Evolutionary conservation across 2,888 invertebrate genomes (phyloP).

Genomic region (Emmelina monodactyla): DNA sequence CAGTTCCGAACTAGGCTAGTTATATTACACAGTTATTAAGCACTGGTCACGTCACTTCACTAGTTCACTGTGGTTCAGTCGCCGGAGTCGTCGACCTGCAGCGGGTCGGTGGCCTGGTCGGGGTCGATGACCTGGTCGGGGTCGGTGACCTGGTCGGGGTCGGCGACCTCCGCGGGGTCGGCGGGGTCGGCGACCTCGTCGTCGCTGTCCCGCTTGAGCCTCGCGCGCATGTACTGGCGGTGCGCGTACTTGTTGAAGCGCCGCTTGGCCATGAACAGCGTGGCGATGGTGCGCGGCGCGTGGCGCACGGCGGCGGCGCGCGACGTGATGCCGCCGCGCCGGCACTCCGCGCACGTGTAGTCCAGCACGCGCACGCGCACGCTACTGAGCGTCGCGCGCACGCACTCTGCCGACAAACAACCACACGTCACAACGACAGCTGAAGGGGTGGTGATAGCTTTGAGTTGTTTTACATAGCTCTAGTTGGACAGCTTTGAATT

Average conservation of each 20-base stretch:
- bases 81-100: constrained; percentile 9
- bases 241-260: constrained; percentile 64
- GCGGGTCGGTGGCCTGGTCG: constrained; percentile 13
- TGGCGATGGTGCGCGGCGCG: constrained; percentile 59
- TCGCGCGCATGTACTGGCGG: constrained; percentile 48
- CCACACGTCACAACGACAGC: too few relatives aligned
- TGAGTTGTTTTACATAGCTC: too few relatives aligned
- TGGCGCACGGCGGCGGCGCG: constrained; percentile 56
- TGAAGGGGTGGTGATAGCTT: too few relatives aligned
- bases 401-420: constrained; percentile 49
- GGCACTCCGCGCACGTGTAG: constrained; percentile 60
- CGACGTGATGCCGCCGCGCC: constrained; percentile 59
- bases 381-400: constrained; percentile 43
- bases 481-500: too few relatives aligned
- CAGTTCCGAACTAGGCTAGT: constrained; percentile 37
- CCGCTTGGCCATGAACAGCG: constrained; percentile 62
- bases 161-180: constrained; percentile 13
- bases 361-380: constrained; percentile 59
- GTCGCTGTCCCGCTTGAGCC: constrained; percentile 16
- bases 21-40: constrained; percentile 26
- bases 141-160: constrained; percentile 15
- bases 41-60: not conserved
- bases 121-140: constrained; percentile 10
- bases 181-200: constrained; percentile 12
- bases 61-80: constrained; percentile 9